phyloP scores from a whole-genome alignment of 2,797 vertebrate species.

The Knipowitschia caucasica region DNA sequence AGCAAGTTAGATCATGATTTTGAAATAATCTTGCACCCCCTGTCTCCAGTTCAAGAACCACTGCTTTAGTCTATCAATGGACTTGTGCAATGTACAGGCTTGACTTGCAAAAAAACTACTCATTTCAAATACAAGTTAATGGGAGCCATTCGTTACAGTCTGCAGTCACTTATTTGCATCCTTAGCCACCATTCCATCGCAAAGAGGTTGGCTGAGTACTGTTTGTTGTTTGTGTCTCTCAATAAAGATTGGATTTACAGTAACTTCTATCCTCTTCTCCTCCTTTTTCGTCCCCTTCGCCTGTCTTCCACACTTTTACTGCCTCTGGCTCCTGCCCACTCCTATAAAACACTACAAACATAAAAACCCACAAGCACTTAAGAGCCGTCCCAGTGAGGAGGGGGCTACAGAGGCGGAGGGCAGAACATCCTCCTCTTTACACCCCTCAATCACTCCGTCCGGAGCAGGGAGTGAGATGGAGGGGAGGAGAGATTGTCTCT shows the following conservation, averaged over 20 bases:
- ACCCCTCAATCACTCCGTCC: constrained; percentile 77
- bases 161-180: constrained; percentile 1
- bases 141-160: constrained; percentile 4
- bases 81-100: not conserved
- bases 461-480: constrained; percentile 67
- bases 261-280: constrained; percentile 66
- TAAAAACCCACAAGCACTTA: constrained; percentile 87
- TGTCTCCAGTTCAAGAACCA: too few relatives aligned
- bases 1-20: too few relatives aligned
- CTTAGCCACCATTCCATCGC: constrained; percentile 33
- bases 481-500: constrained; percentile 78
- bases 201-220: constrained; percentile 33
- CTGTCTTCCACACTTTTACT: constrained; percentile 73
- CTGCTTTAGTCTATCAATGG: constrained; percentile 21
- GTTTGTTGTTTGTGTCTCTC: constrained; percentile 71
- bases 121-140: constrained; percentile 1
- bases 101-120: constrained; percentile 4
- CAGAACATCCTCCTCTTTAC: constrained; percentile 79
- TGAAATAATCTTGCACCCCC: too few relatives aligned
- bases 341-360: constrained; percentile 84
- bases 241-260: constrained; percentile 82
- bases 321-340: constrained; percentile 76
- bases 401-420: constrained; percentile 44
- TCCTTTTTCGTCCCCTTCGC: constrained; percentile 26
- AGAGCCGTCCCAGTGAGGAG: constrained; percentile 70